These are phyloP conservation scores for Phaonia tiefii DNA, from an alignment of 2,888 invertebrate genomes.

Conservation along the genomic window DNA sequence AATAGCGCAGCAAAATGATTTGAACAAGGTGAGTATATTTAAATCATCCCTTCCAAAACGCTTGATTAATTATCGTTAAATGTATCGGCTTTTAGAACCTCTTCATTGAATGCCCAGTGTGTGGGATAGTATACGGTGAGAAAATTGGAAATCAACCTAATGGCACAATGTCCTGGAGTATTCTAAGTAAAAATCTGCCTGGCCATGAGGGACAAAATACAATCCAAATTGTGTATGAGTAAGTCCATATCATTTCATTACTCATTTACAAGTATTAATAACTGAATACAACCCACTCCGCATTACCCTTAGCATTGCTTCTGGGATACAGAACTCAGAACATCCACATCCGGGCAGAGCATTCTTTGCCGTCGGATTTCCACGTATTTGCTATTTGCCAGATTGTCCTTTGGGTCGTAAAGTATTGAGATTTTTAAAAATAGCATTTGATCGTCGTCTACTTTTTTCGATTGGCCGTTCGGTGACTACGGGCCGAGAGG, in stretches of 20 bases:
- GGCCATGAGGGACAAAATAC: constrained; percentile 85
- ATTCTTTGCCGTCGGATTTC: constrained; percentile 94
- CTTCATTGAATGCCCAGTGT: constrained; percentile 92
- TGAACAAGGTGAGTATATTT: constrained; percentile 77
- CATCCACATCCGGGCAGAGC: constrained; percentile 91
- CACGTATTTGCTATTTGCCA: constrained; percentile 90
- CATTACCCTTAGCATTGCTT: constrained; percentile 85
- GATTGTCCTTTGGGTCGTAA: constrained; percentile 90
- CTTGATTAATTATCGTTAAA: neutral
- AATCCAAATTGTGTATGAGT: constrained; percentile 92
- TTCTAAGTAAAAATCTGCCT: constrained; percentile 86
- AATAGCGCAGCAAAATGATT: constrained; percentile 83
- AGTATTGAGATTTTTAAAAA: constrained; percentile 87
- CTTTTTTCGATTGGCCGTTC: constrained; percentile 94
- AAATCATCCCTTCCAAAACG: neutral
- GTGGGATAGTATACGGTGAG: constrained; percentile 92
- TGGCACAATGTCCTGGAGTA: constrained; percentile 91
- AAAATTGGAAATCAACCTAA: constrained; percentile 90
- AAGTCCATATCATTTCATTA: constrained; percentile 74
- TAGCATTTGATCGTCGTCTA: constrained; percentile 91
- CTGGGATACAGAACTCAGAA: constrained; percentile 89
- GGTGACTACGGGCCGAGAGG: constrained; percentile 93
- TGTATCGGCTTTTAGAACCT: constrained; percentile 81
- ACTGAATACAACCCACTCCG: neutral
- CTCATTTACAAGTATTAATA: neutral